Percentiles rank a stretch among this genome's conserved stretches.
phyloP scores from a whole-genome alignment of 2,797 vertebrate species.

The Halcyon leucocephala region DNA sequence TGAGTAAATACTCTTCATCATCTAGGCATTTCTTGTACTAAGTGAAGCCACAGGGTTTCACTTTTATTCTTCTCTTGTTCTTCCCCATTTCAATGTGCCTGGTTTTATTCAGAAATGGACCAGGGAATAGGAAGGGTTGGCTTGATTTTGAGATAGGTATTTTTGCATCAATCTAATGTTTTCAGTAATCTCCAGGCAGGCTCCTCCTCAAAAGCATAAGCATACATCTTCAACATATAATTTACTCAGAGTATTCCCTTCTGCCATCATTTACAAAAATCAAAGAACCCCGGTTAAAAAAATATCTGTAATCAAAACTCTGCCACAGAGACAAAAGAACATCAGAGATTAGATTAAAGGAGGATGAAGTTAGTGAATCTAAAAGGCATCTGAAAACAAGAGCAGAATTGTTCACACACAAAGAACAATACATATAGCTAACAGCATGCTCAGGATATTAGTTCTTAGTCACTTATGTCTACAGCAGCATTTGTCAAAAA shows the following conservation, averaged over 20 bases:
- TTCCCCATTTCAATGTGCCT: fast-evolving
- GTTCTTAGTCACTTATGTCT: not conserved
- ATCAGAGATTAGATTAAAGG: not conserved
- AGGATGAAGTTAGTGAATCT: not conserved
- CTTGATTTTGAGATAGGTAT: not conserved
- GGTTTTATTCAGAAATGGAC: not conserved
- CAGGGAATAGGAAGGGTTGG: not conserved
- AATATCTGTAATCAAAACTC: not conserved
- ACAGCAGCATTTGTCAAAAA: not conserved
- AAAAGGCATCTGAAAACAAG: not conserved
- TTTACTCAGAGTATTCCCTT: not conserved
- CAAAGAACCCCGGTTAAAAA: not conserved
- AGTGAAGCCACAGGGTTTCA: not conserved
- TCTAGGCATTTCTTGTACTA: not conserved
- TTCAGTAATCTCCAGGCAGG: not conserved
- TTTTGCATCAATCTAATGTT: not conserved
- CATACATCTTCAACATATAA: not conserved
- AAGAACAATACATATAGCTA: not conserved
- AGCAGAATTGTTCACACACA: not conserved
- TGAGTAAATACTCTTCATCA: not conserved
- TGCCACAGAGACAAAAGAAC: not conserved
- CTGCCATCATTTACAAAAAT: not conserved
- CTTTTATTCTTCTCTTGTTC: not conserved
- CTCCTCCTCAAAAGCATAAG: not conserved
- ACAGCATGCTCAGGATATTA: not conserved